Conservation (phyloP, 2,888 invertebrate species). For the Clanis bilineata region DNA sequence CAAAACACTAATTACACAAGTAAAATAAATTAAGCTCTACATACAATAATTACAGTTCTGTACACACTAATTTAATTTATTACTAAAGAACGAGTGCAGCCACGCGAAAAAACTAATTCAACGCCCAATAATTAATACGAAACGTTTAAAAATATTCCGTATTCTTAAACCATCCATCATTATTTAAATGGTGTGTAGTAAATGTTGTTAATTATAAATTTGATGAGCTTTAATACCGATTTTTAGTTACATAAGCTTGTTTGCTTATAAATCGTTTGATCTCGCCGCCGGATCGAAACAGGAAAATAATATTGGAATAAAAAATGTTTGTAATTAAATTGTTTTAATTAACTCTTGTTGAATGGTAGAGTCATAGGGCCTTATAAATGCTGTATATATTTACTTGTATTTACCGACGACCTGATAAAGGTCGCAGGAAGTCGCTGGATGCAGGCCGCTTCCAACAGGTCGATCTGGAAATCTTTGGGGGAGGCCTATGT, state of each 20-base stretch:
- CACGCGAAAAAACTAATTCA: slow-evolving; percentile 3
- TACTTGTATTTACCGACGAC: too few relatives aligned
- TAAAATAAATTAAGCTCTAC: neutral
- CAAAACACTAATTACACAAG: neutral
- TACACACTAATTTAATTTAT: neutral
- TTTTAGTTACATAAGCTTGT: slow-evolving; percentile 14
- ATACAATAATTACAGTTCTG: neutral
- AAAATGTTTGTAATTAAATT: neutral
- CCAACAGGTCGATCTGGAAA: too few relatives aligned
- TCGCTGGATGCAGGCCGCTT: too few relatives aligned
- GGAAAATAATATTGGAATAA: neutral
- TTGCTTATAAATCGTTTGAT: slow-evolving; percentile 9
- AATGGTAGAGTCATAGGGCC: neutral
- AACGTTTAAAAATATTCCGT: slow-evolving; percentile 13
- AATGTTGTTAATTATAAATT: slow-evolving; percentile 19
- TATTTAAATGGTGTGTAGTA: slow-evolving; percentile 17
- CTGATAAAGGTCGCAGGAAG: too few relatives aligned
- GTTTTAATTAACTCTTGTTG: neutral
- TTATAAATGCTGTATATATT: neutral
- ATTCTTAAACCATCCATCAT: slow-evolving; percentile 16
- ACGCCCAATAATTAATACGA: slow-evolving; percentile 32
- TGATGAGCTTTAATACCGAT: slow-evolving; percentile 15
- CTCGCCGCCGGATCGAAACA: neutral
- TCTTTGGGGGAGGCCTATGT: too few relatives aligned
- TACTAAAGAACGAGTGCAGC: neutral